phyloP scores from a whole-genome alignment of 2,113 vertebrate genomes.

The Progne subis region DNA sequence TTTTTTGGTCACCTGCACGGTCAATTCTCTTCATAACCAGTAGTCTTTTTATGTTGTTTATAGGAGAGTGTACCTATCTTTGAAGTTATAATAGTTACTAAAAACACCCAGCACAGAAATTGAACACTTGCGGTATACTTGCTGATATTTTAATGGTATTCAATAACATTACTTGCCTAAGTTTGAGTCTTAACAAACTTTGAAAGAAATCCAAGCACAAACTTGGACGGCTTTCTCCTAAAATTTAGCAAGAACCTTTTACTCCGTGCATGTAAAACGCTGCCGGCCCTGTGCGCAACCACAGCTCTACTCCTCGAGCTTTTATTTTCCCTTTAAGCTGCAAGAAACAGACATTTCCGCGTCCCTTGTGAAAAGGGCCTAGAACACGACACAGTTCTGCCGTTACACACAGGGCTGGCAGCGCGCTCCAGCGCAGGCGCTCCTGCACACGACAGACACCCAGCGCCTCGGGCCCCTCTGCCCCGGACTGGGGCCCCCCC shows the following conservation, averaged over 20 bases:
- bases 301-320: accelerated
- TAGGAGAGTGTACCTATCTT: accelerated
- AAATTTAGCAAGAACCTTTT: background rate
- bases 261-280: accelerated
- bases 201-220: background rate
- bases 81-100: background rate
- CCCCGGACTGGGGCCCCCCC: too few species aligned
- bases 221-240: accelerated
- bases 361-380: background rate
- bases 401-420: accelerated
- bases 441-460: accelerated
- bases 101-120: background rate
- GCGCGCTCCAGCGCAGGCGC: accelerated
- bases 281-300: accelerated
- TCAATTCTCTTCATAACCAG: background rate
- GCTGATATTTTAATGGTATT: background rate
- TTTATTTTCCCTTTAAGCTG: background rate
- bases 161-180: background rate
- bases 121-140: background rate
- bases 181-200: background rate
- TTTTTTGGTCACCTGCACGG: background rate
- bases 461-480: accelerated
- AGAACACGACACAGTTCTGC: accelerated
- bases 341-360: background rate
- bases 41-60: background rate